A percentile compares a stretch with the other conserved stretches of the same genome.
phyloP scores from a whole-genome alignment of 2,888 invertebrate genomes.

The Hedychridium roseum region DNA sequence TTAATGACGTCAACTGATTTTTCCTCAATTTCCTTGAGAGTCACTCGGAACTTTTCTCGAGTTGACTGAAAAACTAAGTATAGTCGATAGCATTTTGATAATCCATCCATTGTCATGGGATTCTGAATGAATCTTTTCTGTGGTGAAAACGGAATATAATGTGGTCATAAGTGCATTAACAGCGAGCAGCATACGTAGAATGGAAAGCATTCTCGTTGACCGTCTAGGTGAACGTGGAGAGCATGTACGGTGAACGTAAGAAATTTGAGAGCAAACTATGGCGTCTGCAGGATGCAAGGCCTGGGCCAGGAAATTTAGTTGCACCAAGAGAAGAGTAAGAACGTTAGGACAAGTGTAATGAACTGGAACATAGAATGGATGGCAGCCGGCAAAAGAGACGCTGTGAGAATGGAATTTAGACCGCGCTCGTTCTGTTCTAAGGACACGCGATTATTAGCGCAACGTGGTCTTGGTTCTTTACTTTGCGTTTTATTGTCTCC shows the following conservation, averaged over 20 bases:
- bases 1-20: too few relatives aligned
- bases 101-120: too few relatives aligned
- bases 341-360: constrained; percentile 8
- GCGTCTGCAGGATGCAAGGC: too few relatives aligned
- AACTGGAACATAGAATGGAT: background rate
- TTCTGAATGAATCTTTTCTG: too few relatives aligned
- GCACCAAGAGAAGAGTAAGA: constrained; percentile 11
- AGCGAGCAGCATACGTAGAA: too few relatives aligned
- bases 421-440: background rate
- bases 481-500: background rate
- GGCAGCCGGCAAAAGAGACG: background rate
- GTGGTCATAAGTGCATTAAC: too few relatives aligned
- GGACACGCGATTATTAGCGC: background rate
- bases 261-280: constrained; percentile 35
- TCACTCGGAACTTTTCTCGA: too few relatives aligned
- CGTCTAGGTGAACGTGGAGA: constrained; percentile 24
- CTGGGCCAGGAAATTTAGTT: constrained; percentile 21
- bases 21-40: too few relatives aligned
- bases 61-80: too few relatives aligned
- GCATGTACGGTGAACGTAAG: constrained; percentile 28
- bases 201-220: constrained; percentile 2
- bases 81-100: too few relatives aligned
- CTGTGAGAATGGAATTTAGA: constrained; percentile 3
- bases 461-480: background rate
- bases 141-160: too few relatives aligned